Evolutionary conservation across 2,113 vertebrate species (phyloP), one percentile per base, ranked within the genome.

Genomic region (Ophiodon elongatus): DNA sequence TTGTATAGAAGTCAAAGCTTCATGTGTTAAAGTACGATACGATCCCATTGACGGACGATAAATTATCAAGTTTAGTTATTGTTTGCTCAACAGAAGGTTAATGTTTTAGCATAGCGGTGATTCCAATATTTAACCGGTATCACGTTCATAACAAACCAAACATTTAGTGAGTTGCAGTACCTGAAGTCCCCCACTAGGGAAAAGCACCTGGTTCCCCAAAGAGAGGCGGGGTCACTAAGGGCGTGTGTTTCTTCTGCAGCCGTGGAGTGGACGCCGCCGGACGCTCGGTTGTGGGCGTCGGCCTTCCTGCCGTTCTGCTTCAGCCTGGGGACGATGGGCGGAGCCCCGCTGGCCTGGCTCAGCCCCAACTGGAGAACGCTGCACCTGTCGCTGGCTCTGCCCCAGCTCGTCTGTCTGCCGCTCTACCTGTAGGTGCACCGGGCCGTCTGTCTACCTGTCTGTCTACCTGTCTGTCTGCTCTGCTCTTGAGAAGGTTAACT

Each of bases 221-320:
- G 41, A 14, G 41, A 43, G 41, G 11, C 15, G 45, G 45, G 15
- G 17, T 21, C 1, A 50, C 21, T 50, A 41, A 11, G 45, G 45
- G 19, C 45, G 45, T 19, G 17, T 60, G 57, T 60, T 60, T 35
- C 6, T 1, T 0, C 60, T 47, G 8, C 78, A 96, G 95, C 92
- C 0, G 95, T 96, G 65, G 95, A 95, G 86, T 96, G 95, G 94
- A 95, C 94, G 1, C 47, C 43, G 0, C 92, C 94, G 0, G 54
- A 69, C 0, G 75, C 86, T 17, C 93, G 94, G 0, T 83, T 94
- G 5, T 95, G 95, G 95, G 92, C 95, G 0, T 85, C 94, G 0
- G 93, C 94, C 29, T 75, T 94, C 52, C 84, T 96, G 68, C 88
- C 94, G 0, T 95, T 95, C 92, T 92, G 90, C 81, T 96, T 95